Percentiles rank a stretch among this genome's conserved stretches.
phyloP scores from a whole-genome alignment of 1,140 invertebrate species.

The Coptotermes formosanus region DNA sequence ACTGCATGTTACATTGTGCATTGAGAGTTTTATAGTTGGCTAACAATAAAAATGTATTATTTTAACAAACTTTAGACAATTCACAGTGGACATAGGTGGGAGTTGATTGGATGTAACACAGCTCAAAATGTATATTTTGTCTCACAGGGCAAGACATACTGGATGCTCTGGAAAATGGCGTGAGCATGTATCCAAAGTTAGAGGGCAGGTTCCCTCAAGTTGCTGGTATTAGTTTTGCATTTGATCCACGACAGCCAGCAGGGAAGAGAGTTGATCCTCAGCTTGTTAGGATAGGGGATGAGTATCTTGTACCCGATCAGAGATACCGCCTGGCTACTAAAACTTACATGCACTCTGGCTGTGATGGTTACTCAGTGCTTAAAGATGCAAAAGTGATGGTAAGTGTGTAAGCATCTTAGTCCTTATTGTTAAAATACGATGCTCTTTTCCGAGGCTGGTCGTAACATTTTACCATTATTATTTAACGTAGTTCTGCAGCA shows the following conservation, averaged over 20 bases:
- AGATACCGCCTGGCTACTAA: slow-evolving; percentile 79
- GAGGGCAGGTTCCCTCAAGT: slow-evolving; percentile 82
- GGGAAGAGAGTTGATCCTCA: slow-evolving; percentile 68
- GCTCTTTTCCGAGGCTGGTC: too few species aligned
- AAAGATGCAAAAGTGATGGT: slow-evolving; percentile 70
- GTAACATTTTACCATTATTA: too few species aligned
- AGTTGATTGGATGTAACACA: too few species aligned
- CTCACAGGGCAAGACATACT: slow-evolving; percentile 65
- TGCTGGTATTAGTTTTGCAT: slow-evolving; percentile 79
- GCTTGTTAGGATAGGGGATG: slow-evolving; percentile 78
- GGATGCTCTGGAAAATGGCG: slow-evolving; percentile 76
- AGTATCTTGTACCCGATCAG: slow-evolving; percentile 72
- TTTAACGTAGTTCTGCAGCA: too few species aligned
- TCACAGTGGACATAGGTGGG: too few species aligned
- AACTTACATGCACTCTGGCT: slow-evolving; percentile 72
- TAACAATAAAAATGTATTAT: too few species aligned
- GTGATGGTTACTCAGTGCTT: slow-evolving; percentile 83
- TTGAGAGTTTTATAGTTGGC: too few species aligned
- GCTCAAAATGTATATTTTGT: slow-evolving; percentile 17
- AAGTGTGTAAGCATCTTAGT: slow-evolving; percentile 39
- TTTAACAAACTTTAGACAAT: too few species aligned
- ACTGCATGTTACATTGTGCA: too few species aligned
- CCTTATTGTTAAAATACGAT: too few species aligned
- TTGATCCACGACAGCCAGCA: slow-evolving; percentile 71
- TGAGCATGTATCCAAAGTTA: slow-evolving; percentile 72